These are phyloP conservation scores for Drosophila nr. medialis DNA, from an alignment of 2,888 invertebrate genomes.

Conservation along the genomic window DNA sequence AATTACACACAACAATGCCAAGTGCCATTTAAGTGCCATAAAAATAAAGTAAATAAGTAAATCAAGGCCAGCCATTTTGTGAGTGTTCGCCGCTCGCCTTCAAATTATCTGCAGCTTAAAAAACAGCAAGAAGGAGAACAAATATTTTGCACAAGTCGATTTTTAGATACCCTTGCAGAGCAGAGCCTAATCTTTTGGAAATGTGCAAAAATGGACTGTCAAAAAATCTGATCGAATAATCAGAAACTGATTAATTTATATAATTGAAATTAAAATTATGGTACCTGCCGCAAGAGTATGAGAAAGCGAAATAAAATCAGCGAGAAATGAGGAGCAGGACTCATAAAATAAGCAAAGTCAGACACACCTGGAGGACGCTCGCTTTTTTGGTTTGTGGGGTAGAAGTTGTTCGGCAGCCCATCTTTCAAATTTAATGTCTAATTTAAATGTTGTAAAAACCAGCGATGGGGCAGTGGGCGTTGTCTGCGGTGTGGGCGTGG, in stretches of 20 bases:
- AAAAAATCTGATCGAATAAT: neutral
- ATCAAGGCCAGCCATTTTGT: constrained; percentile 47
- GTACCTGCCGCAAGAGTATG: neutral
- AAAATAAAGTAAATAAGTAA: constrained; percentile 77
- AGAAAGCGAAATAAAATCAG: constrained; percentile 20
- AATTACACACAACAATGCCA: constrained; percentile 63
- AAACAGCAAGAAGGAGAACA: constrained; percentile 14
- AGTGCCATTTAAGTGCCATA: constrained; percentile 73
- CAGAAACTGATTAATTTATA: neutral
- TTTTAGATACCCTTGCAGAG: neutral
- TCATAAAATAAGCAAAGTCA: constrained; percentile 34
- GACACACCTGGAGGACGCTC: constrained; percentile 22
- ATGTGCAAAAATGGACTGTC: neutral
- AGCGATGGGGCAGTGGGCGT: constrained; percentile 30
- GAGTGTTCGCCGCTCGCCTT: constrained; percentile 22
- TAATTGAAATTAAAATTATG: neutral
- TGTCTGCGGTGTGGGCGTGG: constrained; percentile 43
- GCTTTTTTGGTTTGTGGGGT: constrained; percentile 1
- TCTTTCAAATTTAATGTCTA: constrained; percentile 80
- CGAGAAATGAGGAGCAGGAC: neutral
- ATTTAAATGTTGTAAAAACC: constrained; percentile 78
- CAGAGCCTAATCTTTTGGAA: neutral
- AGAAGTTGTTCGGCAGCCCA: constrained; percentile 71
- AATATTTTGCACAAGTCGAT: neutral
- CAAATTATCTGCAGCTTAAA: constrained; percentile 71